Base-by-base conservation (phyloP, 2,888 invertebrate species). In the Aquatica leii region DNA sequence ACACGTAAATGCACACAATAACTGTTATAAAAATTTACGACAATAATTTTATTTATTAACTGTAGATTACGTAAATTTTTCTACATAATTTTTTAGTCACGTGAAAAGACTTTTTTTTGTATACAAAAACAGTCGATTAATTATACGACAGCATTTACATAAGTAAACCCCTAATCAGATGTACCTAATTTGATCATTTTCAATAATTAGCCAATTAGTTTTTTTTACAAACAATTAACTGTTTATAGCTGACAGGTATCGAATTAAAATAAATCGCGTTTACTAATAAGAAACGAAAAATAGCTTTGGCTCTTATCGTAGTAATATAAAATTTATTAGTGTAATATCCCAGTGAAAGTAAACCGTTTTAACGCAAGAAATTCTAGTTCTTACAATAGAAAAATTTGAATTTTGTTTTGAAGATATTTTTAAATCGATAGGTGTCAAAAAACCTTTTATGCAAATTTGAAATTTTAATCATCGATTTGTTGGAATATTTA, bases 361-460 rank as follows among this genome's bases (percentile, higher is more conserved):
- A 24, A 24, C 4, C 24, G 24, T 24, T n/a, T n/a, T n/a, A n/a
- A n/a, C n/a, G n/a, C n/a, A n/a, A n/a, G n/a, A n/a, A n/a, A n/a
- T n/a, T n/a, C n/a, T n/a, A n/a, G n/a, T n/a, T n/a, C n/a, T n/a
- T n/a, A n/a, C n/a, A n/a, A n/a, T n/a, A n/a, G n/a, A 24, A 24
- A 2, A 24, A 24, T 24, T 2, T 4, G 24, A 24, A 24, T 24
- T 24, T 24, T 24, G 2, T 24, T 24, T 24, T 24, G 24, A n/a
- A n/a, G n/a, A n/a, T n/a, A n/a, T n/a, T n/a, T 6, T 24, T 24
- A 24, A 24, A 24, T 24, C 6, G 6, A 24, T 24, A 4, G 24
- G 24, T 24, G 24, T 24, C 24, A 24, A 24, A 46, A 43, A 46
- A 46, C 46, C 46, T 46, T 46, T 46, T 46, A 46, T 46, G 46